phyloP scores from a whole-genome alignment of 2,797 vertebrate genomes.

The Coracias cyanogaster region DNA sequence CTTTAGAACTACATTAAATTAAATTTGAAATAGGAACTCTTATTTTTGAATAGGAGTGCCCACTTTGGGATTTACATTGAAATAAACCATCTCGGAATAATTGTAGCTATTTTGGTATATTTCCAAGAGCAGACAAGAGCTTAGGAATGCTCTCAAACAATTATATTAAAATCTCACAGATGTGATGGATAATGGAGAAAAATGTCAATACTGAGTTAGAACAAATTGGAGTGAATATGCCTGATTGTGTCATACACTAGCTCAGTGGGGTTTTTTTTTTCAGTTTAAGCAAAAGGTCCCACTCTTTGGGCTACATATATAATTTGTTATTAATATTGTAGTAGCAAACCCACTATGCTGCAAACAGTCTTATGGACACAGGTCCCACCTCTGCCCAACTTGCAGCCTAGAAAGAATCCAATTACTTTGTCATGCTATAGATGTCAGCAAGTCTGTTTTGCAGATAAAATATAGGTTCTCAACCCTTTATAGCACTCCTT shows the following conservation, averaged over 20 bases:
- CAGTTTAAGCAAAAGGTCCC: not conserved
- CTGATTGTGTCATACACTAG: not conserved
- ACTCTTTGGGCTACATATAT: not conserved
- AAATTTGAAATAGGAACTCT: slow-evolving; percentile 53
- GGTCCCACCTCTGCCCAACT: not conserved
- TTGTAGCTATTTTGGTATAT: slow-evolving; percentile 45
- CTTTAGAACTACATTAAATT: slow-evolving; percentile 63
- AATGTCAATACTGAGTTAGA: slow-evolving; percentile 15
- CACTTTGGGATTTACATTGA: slow-evolving; percentile 54
- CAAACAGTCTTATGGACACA: not conserved
- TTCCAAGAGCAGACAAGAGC: slow-evolving; percentile 33
- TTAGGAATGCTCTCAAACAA: slow-evolving; percentile 46
- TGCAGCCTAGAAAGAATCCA: not conserved
- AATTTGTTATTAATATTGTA: not conserved
- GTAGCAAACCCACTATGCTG: not conserved
- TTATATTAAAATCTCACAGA: slow-evolving; percentile 26
- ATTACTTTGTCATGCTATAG: not conserved
- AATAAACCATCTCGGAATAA: slow-evolving; percentile 40
- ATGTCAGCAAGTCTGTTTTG: not conserved
- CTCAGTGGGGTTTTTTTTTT: not conserved
- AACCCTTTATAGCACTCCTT: not conserved
- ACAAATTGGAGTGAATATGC: not conserved
- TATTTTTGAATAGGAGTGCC: slow-evolving; percentile 50
- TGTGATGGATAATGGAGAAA: slow-evolving; percentile 23
- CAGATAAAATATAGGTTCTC: not conserved